Evolutionary conservation across 2,797 vertebrate genomes (phyloP), one percentile per base, ranked within the genome.

Genomic region (Euthynnus affinis): DNA sequence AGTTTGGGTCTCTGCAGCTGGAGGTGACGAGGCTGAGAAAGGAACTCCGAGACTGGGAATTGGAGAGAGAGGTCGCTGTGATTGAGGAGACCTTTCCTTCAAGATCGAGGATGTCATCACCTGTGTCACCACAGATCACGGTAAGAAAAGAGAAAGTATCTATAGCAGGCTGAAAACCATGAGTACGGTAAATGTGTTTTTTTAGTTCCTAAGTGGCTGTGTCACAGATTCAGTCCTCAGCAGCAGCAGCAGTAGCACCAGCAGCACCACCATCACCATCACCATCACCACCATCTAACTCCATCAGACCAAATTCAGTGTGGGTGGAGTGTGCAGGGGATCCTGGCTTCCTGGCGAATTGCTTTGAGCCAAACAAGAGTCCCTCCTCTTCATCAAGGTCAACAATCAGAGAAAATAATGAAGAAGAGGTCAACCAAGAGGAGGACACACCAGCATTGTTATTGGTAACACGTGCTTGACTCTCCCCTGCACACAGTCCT

Each of bases 21-120:
- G 96, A 98, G 84, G 93, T 96, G 10, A 87, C 89, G 0, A 94
- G 92, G 76, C 91, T 98, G 34, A 93, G 92, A 25, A 95, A 95
- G 77, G 96, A 95, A 81, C 93, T 95, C 34, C 94, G 88, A 56
- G 96, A 79, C 8, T 82, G 72, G 74, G 87, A 92, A n/a, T 53
- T 74, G 32, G 89, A 93, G 78, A 78, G 60, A 66, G 81, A 81
- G 52, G 17, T 87, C 2, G 9, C 63, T 8, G 55, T 80, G 27
- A 76, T 83, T 3, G 78, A 71, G 20, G 74, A 76, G 23, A 34
- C 27, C 6, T 56, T 59, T 53, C 74, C 76, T 2, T 59, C 29
- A 8, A 69, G 55, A 44, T 64, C 74, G 59, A 69, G 10, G 60
- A 42, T 51, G 59, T 74, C 69, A 4, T 29, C 61, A 10, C 62